Evolutionary conservation across 2,113 vertebrate species (phyloP), one percentile per base, ranked within the genome.

Genomic region (Eretmochelys imbricata): DNA sequence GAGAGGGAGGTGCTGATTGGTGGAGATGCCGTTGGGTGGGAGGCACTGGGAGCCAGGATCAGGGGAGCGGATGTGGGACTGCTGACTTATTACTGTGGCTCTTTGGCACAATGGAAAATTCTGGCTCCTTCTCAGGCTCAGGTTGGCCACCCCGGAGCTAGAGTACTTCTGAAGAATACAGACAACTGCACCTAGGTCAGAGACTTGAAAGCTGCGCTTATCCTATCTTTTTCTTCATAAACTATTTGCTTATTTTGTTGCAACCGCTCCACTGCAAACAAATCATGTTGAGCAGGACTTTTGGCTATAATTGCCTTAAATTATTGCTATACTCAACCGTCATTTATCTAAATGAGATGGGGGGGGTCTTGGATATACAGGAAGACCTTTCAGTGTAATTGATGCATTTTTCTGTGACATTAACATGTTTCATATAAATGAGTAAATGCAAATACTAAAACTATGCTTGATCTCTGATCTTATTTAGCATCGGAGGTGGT

Each of bases 291-390:
- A 82, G 65, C 42, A 76, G 31, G 1, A 24, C 6, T 86, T 59
- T 5, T 35, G 46, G 8, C n/a, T 53, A 35, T 53, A 85, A 85
- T 0, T 10, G 79, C 49, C 80, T 89, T 4, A 19, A 55, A 0
- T 53, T 48, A 65, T 1, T 81, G 20, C 4, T 22, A 10, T 27
- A 24, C 50, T 80, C 31, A 82, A n/a, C 6, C 8, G 6, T 35
- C 51, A 49, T 54, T 82, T 19, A 75, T 46, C 6, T 22, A 48
- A 94, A 80, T 38, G 62, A 62, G 5, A 25, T 0, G 1, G 17
- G 46, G 17, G 46, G 42, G 4, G 35, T 89, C 0, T 0, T 87
- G 49, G 50, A n/a, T 38, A 62, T 5, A 51, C 0, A 1, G n/a
- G 42, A 87, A 87, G 49, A 59, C 13, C 69, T 42, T 54, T 51